A percentile compares a stretch with the other conserved stretches of the same genome.
phyloP scores from a whole-genome alignment of 2,888 invertebrate species.

The Netelia melanura region DNA sequence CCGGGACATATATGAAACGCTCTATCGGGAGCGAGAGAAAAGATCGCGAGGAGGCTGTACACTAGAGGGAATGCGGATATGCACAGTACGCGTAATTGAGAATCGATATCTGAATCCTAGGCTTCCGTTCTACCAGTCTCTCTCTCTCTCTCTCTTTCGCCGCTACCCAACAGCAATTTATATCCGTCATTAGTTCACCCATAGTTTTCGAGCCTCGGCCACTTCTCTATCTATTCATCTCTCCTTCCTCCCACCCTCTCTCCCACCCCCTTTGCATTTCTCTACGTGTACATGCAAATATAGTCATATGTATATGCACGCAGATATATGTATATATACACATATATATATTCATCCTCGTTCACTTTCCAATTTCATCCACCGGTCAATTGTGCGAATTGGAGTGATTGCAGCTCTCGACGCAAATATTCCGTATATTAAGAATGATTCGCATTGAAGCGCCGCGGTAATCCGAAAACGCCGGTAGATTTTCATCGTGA shows the following conservation, averaged over 20 bases:
- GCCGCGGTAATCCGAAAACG: not conserved
- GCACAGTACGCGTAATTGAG: constrained; percentile 65
- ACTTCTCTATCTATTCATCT: constrained; percentile 41
- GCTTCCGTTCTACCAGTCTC: constrained; percentile 9
- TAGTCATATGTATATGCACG: not conserved
- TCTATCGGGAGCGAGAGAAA: constrained; percentile 51
- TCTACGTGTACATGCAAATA: not conserved
- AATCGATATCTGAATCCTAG: constrained; percentile 67
- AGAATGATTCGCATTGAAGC: constrained; percentile 42
- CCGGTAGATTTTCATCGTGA: constrained; percentile 26
- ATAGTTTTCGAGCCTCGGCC: constrained; percentile 47
- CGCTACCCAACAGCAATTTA: constrained; percentile 59
- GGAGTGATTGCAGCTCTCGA: constrained; percentile 47
- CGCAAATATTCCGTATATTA: constrained; percentile 43
- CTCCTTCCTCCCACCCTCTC: not conserved
- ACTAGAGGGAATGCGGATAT: constrained; percentile 58
- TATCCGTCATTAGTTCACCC: constrained; percentile 66
- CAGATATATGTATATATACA: not conserved
- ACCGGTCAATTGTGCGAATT: constrained; percentile 60
- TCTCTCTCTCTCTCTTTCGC: constrained; percentile 27
- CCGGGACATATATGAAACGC: constrained; percentile 9
- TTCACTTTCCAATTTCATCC: constrained; percentile 61
- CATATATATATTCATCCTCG: constrained; percentile 24
- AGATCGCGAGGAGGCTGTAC: constrained; percentile 49
- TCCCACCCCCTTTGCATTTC: not conserved